Evolutionary conservation across 2,888 invertebrate genomes (phyloP), one percentile per base, ranked within the genome.

Genomic region (Arge pagana): DNA sequence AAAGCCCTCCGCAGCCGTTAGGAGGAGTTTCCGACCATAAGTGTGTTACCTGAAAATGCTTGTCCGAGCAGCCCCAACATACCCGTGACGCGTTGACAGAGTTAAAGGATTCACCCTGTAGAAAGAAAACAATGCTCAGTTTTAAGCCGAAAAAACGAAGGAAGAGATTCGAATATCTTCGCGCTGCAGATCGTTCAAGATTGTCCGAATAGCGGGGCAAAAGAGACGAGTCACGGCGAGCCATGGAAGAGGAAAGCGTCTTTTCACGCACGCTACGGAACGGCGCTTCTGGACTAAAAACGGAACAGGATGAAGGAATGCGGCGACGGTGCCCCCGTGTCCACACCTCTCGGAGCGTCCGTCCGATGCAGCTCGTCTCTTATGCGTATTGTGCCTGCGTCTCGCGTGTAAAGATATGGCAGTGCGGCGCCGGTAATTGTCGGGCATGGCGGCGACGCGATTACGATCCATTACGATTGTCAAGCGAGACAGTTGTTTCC

Each of bases 341-440:
- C 52, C 43, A 50, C 49, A 45, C 54, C 50, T 48, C 48, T 35
- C 26, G 40, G 51, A 35, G 33, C 28, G 16, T 11, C 4, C 30
- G 37, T 26, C 15, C 23, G 19, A 3, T 6, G 19, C 19, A 30
- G 33, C 33, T 33, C 13, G 15, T 33, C 33, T 33, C 11, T 33
- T 11, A 11, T 16, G 53, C 59, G 55, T 57, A 56, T 55, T 53
- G 51, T 52, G 56, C 58, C 60, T 63, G 63, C 63, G 66, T 69
- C n/a, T n/a, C n/a, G n/a, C n/a, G n/a, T n/a, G n/a, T n/a, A n/a
- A 67, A 71, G 68, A 71, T 72, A 72, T 70, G 70, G 70, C 67
- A 65, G 65, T 60, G 64, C 57, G 58, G 61, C 58, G 50, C 66
- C 65, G 65, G 70, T 72, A 72, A 72, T 72, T 72, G 69, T 70